Percentiles rank a stretch among this genome's conserved stretches.
Evolutionary conservation across 2,113 vertebrate species (phyloP).

Genomic region (Hassar affinis): DNA sequence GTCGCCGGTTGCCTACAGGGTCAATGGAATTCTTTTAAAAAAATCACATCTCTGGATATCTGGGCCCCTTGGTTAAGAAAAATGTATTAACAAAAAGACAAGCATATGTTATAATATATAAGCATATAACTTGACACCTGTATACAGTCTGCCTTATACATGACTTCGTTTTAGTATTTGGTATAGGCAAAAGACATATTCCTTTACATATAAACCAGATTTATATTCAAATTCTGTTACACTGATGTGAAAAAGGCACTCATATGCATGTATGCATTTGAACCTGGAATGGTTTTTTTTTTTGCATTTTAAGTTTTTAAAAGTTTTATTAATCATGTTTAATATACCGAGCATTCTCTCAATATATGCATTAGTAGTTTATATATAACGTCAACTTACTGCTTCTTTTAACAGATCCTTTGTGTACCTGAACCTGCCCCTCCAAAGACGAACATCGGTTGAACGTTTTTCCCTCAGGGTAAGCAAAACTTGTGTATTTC

Average conservation of each 20-base stretch:
- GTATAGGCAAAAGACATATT: conserved; percentile 21
- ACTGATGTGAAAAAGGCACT: conserved; percentile 1
- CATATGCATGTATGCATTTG: not conserved
- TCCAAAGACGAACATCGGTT: conserved; percentile 61
- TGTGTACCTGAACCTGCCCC: conserved; percentile 59
- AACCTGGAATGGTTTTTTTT: not conserved
- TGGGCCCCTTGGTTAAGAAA: conserved; percentile 64
- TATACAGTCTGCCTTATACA: conserved; percentile 44
- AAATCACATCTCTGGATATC: conserved; percentile 57
- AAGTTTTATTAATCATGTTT: not conserved
- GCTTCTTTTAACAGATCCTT: conserved; percentile 59
- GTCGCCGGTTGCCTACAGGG: conserved; percentile 86
- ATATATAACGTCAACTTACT: no score
- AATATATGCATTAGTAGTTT: conserved; percentile 47
- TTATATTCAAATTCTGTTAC: conserved; percentile 34
- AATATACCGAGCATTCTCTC: not conserved
- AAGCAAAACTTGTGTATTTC: conserved; percentile 58
- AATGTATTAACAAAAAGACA: conserved; percentile 45
- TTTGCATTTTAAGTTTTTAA: not conserved
- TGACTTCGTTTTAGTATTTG: conserved; percentile 25
- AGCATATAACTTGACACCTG: no score
- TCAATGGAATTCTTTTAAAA: conserved; percentile 81
- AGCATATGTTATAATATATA: conserved; percentile 43
- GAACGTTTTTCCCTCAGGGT: conserved; percentile 65
- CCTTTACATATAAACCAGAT: conserved; percentile 12